Base-by-base conservation (phyloP, 1,140 invertebrate species). In the Drosophila sp. region DNA sequence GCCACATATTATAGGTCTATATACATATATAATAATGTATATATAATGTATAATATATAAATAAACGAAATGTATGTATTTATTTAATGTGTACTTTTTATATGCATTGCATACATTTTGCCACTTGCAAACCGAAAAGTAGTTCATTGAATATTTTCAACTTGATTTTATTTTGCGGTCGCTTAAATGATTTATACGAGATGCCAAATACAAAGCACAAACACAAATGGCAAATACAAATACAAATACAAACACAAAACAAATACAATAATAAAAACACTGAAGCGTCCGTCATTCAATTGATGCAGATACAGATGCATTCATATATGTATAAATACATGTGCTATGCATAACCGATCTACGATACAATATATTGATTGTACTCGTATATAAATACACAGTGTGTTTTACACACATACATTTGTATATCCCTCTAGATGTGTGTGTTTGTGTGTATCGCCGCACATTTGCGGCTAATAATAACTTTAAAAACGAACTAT, bases 401-500 rank as follows among this genome's bases (percentile, higher is more conserved):
- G n/a, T n/a, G n/a, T n/a, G n/a, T n/a, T n/a, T n/a, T 32, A 45
- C 29, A n/a, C 48, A 32, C 58, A 63, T 16, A 29, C 27, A 29
- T 29, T 6, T 56, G 40, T 64, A 53, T 46, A 18, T 38, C 29
- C 43, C 9, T 53, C 16, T 34, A 41, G 43, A 40, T 18, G n/a
- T 54, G 16, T 64, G 21, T 62, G 56, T 59, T 54, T 54, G 53
- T 53, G 46, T 78, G 51, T 84, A 69, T 87, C 64, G 66, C 78
- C 76, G 72, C 76, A 83, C 83, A 89, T 89, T 89, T 89, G 83
- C 84, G 83, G 83, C 83, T 89, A 89, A 89, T 89, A 89, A 89
- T 89, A 89, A 89, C 84, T 89, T 89, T 83, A 83, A 89, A 89
- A 89, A 89, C 70, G 84, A 89, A 89, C 83, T 89, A 89, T 89